Evolutionary conservation across 2,113 vertebrate genomes (phyloP), one percentile per base, ranked within the genome.

Genomic region (Erythrolamprus reginae): DNA sequence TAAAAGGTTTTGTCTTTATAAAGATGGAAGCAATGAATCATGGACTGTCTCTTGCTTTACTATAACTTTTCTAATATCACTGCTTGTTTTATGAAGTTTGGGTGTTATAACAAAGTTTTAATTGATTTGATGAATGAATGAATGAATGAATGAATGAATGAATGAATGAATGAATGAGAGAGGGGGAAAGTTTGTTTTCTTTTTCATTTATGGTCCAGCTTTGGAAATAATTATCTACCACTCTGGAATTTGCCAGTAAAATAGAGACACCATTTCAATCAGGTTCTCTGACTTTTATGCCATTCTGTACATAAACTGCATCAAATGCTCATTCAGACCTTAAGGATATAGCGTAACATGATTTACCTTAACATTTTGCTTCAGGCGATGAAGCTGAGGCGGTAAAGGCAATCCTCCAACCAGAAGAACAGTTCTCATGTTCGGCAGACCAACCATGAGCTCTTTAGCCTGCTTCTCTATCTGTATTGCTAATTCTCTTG

Each of bases 351-450:
- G 7, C 0, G 0, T 24, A 8, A 1, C 0, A 2, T 19, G 0
- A 10, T 94, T 92, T 96, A 99, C 99, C 98, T 99, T 98, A 65
- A 99, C 98, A 6, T 87, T 98, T 88, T 98, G 98, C 89, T 96
- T 98, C 86, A 99, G 96, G 0, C 99, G 98, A 91, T 99, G 97
- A 8, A 99, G 98, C 95, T 99, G 99, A 0, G 98, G 98, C 1
- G 99, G 99, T 45, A 99, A 93, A 0, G 99, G 99, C 96, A 99
- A 97, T 61, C 99, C 99, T 0, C 99, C 99, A 0, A 99, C 98
- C 28, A 99, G 97, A 24, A 99, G 97, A 0, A 97, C 98, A 0
- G 99, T 99, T 89, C 97, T 98, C 98, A 99, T 99, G 94, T 98
- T 97, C 1, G 98, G 97, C 21, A 99, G 95, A 1, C 98, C 98